Percentiles rank a stretch among this genome's conserved stretches.
These are phyloP conservation scores for Carduelis carduelis DNA, from an alignment of 2,797 vertebrate species.

Conservation along the genomic window DNA sequence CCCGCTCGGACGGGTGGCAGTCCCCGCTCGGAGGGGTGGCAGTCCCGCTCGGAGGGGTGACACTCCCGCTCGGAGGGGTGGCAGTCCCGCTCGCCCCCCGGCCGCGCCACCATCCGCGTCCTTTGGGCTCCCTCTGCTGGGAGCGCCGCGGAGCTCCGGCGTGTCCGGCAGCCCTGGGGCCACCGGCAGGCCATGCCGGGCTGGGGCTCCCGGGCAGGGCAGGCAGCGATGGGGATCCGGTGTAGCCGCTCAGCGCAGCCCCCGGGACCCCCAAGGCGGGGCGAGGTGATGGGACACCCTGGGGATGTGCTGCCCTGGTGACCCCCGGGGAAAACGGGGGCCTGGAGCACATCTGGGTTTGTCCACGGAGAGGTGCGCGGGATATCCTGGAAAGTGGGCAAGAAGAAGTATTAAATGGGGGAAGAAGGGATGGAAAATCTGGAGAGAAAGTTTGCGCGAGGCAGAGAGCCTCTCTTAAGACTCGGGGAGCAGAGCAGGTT, in stretches of 20 bases:
- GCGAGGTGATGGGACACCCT: background rate
- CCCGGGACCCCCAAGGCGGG: background rate
- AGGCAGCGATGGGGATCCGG: background rate
- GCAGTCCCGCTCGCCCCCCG: no score
- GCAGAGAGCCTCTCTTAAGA: background rate
- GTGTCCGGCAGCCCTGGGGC: background rate
- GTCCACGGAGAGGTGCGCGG: accelerated
- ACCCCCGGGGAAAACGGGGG: background rate
- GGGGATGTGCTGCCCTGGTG: background rate
- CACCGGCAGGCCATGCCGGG: background rate
- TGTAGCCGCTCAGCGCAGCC: background rate
- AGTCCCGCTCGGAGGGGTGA: no score
- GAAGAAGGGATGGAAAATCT: background rate
- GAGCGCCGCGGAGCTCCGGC: background rate
- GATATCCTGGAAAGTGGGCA: background rate
- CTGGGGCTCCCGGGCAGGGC: background rate
- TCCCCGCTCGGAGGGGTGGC: no score
- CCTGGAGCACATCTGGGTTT: background rate
- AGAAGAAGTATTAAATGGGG: background rate
- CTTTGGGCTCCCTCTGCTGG: constrained; percentile 55
- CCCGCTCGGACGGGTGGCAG: no score
- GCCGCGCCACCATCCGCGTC: background rate
- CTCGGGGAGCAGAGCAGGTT: background rate
- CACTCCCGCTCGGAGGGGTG: no score
- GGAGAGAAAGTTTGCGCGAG: no score